A percentile compares a stretch with the other conserved stretches of the same genome.
Evolutionary conservation across 2,888 invertebrate species (phyloP).

Genomic region (Ormyrus nitidulus): DNA sequence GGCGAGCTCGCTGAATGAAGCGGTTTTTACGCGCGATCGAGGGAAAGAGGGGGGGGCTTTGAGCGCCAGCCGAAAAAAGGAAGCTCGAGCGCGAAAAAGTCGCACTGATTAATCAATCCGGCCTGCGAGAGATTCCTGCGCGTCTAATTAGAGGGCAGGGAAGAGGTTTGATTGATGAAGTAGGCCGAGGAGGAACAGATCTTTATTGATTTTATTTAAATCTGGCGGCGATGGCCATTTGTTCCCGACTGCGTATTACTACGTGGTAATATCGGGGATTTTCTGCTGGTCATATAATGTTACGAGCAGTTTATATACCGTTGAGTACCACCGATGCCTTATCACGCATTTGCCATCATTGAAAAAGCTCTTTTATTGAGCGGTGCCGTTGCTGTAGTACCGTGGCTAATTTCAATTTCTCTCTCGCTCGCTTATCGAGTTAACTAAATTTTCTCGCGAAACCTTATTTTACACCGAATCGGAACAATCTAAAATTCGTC

Average conservation of each 20-base stretch:
- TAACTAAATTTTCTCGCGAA: too few relatives aligned
- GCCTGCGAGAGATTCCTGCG: background rate
- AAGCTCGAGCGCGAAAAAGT: background rate
- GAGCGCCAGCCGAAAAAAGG: background rate
- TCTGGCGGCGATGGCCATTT: background rate
- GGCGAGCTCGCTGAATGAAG: conserved; percentile 20
- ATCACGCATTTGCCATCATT: background rate
- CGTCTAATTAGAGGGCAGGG: too few relatives aligned
- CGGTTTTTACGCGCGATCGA: conserved; percentile 12
- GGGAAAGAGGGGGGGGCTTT: conserved; percentile 14
- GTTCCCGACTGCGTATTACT: background rate
- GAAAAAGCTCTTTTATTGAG: background rate
- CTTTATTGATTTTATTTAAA: conserved; percentile 1
- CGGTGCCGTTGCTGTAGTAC: background rate
- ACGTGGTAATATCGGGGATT: background rate
- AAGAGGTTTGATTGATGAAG: too few relatives aligned
- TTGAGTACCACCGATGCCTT: background rate
- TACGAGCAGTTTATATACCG: background rate
- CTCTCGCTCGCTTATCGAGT: too few relatives aligned
- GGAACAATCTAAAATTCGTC: too few relatives aligned
- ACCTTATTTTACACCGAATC: too few relatives aligned
- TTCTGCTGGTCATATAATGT: background rate
- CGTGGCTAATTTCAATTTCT: too few relatives aligned
- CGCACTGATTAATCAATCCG: background rate
- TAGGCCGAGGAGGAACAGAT: background rate